These are phyloP conservation scores for Hybognathus amarus DNA, from an alignment of 2,797 vertebrate genomes.

Conservation along the genomic window DNA sequence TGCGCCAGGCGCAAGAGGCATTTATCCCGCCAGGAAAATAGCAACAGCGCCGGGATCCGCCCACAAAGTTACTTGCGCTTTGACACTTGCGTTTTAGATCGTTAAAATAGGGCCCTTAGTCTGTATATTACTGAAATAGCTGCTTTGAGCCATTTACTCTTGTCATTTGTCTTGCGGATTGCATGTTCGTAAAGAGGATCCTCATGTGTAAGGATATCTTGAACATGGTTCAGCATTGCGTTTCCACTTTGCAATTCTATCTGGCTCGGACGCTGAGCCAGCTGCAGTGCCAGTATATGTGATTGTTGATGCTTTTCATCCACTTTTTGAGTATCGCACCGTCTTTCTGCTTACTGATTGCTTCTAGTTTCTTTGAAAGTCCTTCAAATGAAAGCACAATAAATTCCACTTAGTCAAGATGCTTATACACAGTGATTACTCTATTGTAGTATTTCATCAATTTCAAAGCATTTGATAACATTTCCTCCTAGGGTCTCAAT, in stretches of 20 bases:
- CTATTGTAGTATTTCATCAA: background rate
- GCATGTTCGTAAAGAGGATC: constrained; percentile 14
- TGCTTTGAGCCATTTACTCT: background rate
- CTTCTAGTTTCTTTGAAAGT: constrained; percentile 34
- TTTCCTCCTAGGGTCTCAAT: too few relatives aligned
- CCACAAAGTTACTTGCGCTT: too few relatives aligned
- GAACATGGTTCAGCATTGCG: constrained; percentile 17
- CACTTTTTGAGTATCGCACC: constrained; percentile 24
- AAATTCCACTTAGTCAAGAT: constrained; percentile 10
- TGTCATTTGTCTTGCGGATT: background rate
- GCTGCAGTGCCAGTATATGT: constrained; percentile 40
- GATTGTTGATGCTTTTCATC: constrained; percentile 2
- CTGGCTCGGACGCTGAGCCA: background rate
- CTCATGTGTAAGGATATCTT: background rate
- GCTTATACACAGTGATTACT: background rate
- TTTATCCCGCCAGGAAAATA: too few relatives aligned
- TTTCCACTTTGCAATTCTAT: constrained; percentile 40
- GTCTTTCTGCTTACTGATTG: constrained; percentile 19
- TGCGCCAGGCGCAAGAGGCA: too few relatives aligned
- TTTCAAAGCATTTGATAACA: too few relatives aligned
- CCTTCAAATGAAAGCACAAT: constrained; percentile 10
- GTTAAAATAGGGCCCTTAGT: too few relatives aligned
- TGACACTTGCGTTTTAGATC: too few relatives aligned
- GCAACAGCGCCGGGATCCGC: too few relatives aligned
- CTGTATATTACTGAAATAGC: background rate